Base-by-base conservation (phyloP, 2,113 vertebrate genomes). In the Cephalopholis sonnerati region DNA sequence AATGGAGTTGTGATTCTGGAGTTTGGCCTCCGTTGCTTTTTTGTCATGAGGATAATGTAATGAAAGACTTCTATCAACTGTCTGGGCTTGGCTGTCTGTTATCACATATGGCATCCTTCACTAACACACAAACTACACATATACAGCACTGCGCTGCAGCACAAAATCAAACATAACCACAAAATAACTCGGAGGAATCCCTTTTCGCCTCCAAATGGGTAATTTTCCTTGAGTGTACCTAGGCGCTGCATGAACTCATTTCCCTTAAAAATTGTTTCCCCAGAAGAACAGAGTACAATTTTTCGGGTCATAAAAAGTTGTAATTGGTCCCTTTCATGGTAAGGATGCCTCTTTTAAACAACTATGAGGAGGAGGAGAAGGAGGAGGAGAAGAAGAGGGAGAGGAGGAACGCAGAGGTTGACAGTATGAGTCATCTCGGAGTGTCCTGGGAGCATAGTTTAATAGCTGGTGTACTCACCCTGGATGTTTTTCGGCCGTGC, bases 361-460 rank as follows among this genome's bases (percentile, higher is more conserved):
- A 61, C 53, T 59, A 53, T 64, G 16, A 65, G 16, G 24, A 46
- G 1, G 15, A 15, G 44, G 15, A 48, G 46, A 8, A 44, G 41
- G 12, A 36, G 46, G 27, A 25, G 7, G 57, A 44, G 55, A 44
- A n/a, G 36, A 2, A 24, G 41, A 27, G 22, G 80, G 25, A 80
- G 32, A 74, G 71, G 51, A 73, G 50, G 61, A 65, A 32, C 74
- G 22, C 3, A 0, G 24, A 44, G 36, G 59, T 55, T 73, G 78
- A 87, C 88, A 62, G 44, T 22, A 50, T 91, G 88, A 91, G 74
- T 92, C 86, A 91, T 82, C 55, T 25, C 68, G 51, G 3, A 84
- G n/a, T 55, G 62, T 77, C 66, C 67, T 61, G 67, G 77, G 67
- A 88, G 27, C 57, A 73, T 29, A 36, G 66, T 84, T 82, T 61